Base-by-base conservation (phyloP, 1,140 invertebrate species). In the Caenorhabditis inopinata region DNA sequence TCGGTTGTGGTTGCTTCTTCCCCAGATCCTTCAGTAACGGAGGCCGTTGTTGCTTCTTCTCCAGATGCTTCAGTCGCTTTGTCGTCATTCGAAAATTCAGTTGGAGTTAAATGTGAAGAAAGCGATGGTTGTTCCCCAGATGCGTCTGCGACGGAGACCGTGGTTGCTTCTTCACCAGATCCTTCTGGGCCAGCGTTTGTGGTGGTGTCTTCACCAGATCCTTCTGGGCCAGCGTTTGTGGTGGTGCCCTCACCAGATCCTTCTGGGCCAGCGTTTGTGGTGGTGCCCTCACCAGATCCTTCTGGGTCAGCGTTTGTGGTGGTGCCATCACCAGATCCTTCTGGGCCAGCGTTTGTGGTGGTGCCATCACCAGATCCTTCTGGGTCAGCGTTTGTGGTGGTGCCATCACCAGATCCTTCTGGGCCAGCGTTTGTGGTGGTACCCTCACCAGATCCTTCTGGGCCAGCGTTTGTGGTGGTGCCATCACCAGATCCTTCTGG, bases 201-300 rank as follows among this genome's bases (percentile, higher is more conserved):
- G 21, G 32, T 49, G 12, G 14, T 38, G 25, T 38, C 51, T 77
- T 77, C 75, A 14, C 23, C 75, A 2, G 75, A 45, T 51, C 18
- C 46, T 23, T 46, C 35, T 7, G 21, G 62, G 1, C n/a, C 46
- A 5, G 21, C 35, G 46, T 7, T 11, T 7, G 45, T 76, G 4
- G 75, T 81, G 23, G 79, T 53, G 11, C 32, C 79, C 46, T 79
- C 80, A 4, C 76, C 45, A 0, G 76, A 47, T 0, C 42, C 38
- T 51, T 79, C 73, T 16, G 27, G 18, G 49, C 16, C 48, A 58
- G 47, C 76, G 3, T 68, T 35, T n/a, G 76, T 51, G 47, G 81
- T 80, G 9, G 25, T 29, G 21, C 45, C 81, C 80, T 82, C 58
- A 48, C 48, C 76, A 2, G 32, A 38, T 0, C 27, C 51, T 35